Base-by-base conservation (phyloP, 2,888 invertebrate genomes). In the Acrobasis consociella region DNA sequence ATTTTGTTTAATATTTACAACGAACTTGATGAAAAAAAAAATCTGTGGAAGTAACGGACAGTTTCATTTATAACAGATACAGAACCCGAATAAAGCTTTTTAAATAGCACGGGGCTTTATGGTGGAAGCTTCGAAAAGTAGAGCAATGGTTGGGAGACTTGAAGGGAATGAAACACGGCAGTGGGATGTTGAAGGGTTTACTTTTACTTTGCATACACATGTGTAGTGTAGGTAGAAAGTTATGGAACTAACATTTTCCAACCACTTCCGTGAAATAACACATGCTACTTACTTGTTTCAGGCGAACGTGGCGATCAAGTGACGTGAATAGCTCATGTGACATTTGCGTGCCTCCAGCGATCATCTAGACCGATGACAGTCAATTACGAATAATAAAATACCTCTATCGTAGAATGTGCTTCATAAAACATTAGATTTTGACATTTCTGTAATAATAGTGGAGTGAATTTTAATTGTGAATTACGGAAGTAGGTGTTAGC, bases 341-440 rank as follows among this genome's bases (percentile, higher is more conserved):
- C 85, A 86, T 86, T 85, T 82, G 83, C 86, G 85, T 85, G 83
- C 74, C 80, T 55, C 31, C 66, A 63, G 65, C 76, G 72, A 76
- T 76, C 76, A 75, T 67, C 65, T 63, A 72, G 72, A 73, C 76
- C 70, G 75, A 80, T 79, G 73, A 72, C 74, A 78, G 75, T 77
- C 80, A 74, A 81, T 81, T 80, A 77, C 70, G 66, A 67, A 65
- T 69, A 69, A 69, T 66, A 67, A 67, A 69, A 62, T 66, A 62
- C 55, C 64, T 65, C 60, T 66, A 64, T 2, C 31, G 17, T 61
- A 53, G 22, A 38, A 38, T 59, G 49, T 60, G 51, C 15, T 51
- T 39, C 9, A 39, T 50, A 59, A 59, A 38, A 15, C 39, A 39
- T 60, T 50, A 50, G 13, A 60, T 60, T 60, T 8, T 51, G 51